Percentiles rank a stretch among this genome's conserved stretches.
Conservation (phyloP, 1,140 invertebrate species). For the Lethrus apterus region DNA sequence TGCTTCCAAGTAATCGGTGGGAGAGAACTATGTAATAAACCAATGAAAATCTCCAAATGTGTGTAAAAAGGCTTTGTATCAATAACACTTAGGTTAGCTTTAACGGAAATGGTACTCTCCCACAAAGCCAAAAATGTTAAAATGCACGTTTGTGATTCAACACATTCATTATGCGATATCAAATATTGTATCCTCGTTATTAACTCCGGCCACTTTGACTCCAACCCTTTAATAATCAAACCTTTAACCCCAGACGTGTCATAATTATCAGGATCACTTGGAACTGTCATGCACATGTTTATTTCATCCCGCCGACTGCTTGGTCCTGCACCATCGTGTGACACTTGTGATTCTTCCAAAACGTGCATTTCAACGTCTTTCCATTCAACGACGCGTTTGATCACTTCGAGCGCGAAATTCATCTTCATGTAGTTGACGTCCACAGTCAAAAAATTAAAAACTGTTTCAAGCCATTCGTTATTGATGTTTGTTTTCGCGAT, state of each 20-base stretch:
- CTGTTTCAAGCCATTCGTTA: conserved; percentile 67
- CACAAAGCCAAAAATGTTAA: conserved; percentile 77
- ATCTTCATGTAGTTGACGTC: conserved; percentile 63
- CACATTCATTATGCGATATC: conserved; percentile 47
- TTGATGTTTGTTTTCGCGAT: conserved; percentile 74
- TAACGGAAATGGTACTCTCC: conserved; percentile 87
- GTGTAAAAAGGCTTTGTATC: conserved; percentile 85
- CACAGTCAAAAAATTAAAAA: conserved; percentile 62
- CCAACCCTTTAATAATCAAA: conserved; percentile 73
- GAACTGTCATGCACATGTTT: conserved; percentile 54
- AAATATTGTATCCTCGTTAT: conserved; percentile 58
- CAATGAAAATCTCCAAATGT: conserved; percentile 71
- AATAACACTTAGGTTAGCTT: conserved; percentile 79
- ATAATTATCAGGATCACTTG: conserved; percentile 68
- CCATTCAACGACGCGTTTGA: conserved; percentile 79
- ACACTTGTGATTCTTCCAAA: conserved; percentile 57
- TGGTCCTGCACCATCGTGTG: conserved; percentile 34
- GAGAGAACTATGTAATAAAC: conserved; percentile 61
- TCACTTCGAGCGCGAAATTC: conserved; percentile 74
- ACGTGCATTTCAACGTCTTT: conserved; percentile 78
- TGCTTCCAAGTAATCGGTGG: conserved; percentile 77
- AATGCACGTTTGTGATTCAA: conserved; percentile 58
- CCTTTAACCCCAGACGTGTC: conserved; percentile 78
- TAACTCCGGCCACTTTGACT: conserved; percentile 71
- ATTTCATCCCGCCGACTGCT: conserved; percentile 38